Evolutionary conservation across 2,888 invertebrate species (phyloP).

Genomic region (Agonopterix arenella): DNA sequence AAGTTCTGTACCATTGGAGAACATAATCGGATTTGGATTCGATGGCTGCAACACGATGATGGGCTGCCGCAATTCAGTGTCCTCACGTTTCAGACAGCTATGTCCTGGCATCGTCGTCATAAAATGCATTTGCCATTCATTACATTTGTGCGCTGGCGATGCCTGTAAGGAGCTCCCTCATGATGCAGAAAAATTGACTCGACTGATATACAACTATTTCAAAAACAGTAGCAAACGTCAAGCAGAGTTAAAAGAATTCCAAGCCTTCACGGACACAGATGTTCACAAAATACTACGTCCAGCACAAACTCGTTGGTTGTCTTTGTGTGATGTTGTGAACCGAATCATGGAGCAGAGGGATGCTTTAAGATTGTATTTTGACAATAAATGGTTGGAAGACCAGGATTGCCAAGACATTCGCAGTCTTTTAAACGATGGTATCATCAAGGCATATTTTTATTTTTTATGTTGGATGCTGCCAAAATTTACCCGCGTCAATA

Average conservation of each 20-base stretch:
- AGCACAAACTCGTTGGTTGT: constrained; percentile 10
- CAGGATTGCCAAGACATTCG: constrained; percentile 2
- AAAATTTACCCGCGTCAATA: too few relatives aligned
- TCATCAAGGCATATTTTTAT: constrained; percentile 7
- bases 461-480: constrained; percentile 10
- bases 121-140: constrained; percentile 17
- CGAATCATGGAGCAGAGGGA: constrained; percentile 7
- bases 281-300: constrained; percentile 4
- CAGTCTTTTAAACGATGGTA: background rate
- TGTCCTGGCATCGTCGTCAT: constrained; percentile 13
- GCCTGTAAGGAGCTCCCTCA: constrained; percentile 12
- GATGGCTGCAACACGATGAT: constrained; percentile 16
- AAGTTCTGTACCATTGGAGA: background rate
- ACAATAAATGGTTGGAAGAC: background rate
- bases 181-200: constrained; percentile 12
- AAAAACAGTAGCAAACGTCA: constrained; percentile 1
- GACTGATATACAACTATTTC: background rate
- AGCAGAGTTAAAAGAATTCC: background rate
- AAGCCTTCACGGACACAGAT: background rate
- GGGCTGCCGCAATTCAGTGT: constrained; percentile 12
- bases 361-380: background rate
- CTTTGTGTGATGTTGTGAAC: background rate
- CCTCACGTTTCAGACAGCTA: constrained; percentile 7
- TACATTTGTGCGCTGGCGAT: constrained; percentile 13
- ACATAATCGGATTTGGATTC: constrained; percentile 10